Base-by-base conservation (phyloP, 2,888 invertebrate genomes). In the Aphelenchoides bicaudatus region DNA sequence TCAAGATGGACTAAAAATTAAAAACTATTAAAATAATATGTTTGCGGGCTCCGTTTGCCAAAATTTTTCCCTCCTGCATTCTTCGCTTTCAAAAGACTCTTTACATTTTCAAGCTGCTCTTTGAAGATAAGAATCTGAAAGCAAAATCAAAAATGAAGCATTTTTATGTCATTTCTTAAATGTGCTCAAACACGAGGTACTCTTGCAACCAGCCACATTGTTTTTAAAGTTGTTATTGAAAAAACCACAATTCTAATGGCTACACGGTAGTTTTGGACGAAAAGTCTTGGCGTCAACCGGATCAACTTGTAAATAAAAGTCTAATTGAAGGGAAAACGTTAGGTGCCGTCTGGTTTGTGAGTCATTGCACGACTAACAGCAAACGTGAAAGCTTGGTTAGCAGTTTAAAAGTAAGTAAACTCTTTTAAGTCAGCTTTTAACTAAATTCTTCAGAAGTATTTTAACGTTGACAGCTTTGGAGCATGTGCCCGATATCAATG, bases 391-490 rank as follows among this genome's bases (percentile, higher is more conserved):
- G 52, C 3, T 51, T 73, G 30, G 68, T 75, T 13, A 51, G 56
- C 37, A 56, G 59, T 39, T 53, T 75, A 38, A 52, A 75, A 72
- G 73, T 71, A 27, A 3, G 19, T 29, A 19, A 13, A 29, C 55
- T 10, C 30, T 50, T 48, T 27, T 16, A 21, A 29, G 27, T 4
- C 31, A 28, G 10, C 10, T 49, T 10, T 25, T 27, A 13, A 3
- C 10, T 21, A 39, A 16, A 10, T 1, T 31, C 61, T 65, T 34
- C 60, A 73, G 71, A 63, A 66, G 39, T 57, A 67, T 52, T 49
- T 72, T 16, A 38, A 56, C 19, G 68, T 78, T 5, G 78, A 78
- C 54, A 59, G 72, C 21, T 78, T 70, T 56, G 78, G 78, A n/a
- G 59, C 54, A 6, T 78, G 78, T 58, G 71, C 74, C n/a, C 56